phyloP scores from a whole-genome alignment of 1,140 invertebrate species.

The Argopecten irradians region DNA sequence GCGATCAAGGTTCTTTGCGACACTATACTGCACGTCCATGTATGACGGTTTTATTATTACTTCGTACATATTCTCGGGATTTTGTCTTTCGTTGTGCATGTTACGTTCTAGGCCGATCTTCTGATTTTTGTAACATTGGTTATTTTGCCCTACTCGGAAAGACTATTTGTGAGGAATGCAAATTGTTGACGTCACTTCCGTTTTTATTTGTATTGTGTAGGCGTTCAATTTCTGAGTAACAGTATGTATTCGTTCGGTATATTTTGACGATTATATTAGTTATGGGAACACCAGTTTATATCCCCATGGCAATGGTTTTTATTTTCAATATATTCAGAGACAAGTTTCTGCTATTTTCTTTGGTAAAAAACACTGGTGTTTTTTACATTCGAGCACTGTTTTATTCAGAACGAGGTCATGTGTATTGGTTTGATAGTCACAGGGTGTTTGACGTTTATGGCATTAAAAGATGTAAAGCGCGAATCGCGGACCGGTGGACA shows the following conservation, averaged over 20 bases:
- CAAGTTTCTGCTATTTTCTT: slow-evolving; percentile 59
- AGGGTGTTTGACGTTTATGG: not conserved
- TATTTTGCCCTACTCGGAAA: not conserved
- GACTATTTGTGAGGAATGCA: not conserved
- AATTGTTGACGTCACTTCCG: not conserved
- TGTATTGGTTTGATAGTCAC: slow-evolving; percentile 25
- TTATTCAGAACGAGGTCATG: slow-evolving; percentile 24
- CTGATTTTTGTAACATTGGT: slow-evolving; percentile 33
- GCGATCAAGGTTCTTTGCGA: not conserved
- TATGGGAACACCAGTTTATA: slow-evolving; percentile 63
- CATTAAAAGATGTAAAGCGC: not conserved
- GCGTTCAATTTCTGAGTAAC: too few species aligned
- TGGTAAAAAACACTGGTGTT: slow-evolving; percentile 41
- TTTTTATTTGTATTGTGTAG: slow-evolving; percentile 32
- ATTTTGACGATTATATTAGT: slow-evolving; percentile 56
- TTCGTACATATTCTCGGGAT: slow-evolving; percentile 39
- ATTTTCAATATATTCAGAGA: slow-evolving; percentile 66
- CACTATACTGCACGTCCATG: too few species aligned
- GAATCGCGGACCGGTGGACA: not conserved
- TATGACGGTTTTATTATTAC: not conserved
- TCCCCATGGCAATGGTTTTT: slow-evolving; percentile 68
- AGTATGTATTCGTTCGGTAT: slow-evolving; percentile 56
- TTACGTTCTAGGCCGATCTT: slow-evolving; percentile 65
- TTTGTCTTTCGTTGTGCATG: slow-evolving; percentile 55
- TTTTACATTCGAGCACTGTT: slow-evolving; percentile 43